Conservation (phyloP, 1,140 invertebrate genomes). For the Danaus melanippus region DNA sequence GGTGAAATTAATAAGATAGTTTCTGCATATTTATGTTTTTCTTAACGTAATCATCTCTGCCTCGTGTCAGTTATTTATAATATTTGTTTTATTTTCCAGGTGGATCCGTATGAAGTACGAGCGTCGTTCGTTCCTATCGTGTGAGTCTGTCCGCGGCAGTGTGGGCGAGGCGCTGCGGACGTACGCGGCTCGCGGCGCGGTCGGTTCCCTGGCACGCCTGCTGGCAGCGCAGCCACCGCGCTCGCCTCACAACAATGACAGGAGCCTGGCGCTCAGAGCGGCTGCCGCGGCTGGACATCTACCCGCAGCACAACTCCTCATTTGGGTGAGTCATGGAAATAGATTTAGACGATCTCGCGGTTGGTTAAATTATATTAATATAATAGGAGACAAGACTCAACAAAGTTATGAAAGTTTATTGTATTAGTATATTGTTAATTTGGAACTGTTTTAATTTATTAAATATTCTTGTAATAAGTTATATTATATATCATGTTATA, state of each 20-base stretch:
- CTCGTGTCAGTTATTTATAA: neutral
- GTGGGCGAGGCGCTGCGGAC: conserved; percentile 33
- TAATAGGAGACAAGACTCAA: no score
- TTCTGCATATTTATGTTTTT: no score
- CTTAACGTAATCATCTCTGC: no score
- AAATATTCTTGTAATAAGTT: no score
- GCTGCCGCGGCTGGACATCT: conserved; percentile 92
- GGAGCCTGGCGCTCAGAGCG: conserved; percentile 78
- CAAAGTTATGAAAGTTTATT: no score
- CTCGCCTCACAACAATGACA: conserved; percentile 69
- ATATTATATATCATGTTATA: no score
- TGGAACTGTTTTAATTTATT: no score
- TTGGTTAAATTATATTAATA: neutral
- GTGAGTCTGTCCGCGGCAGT: conserved; percentile 14
- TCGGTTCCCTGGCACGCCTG: conserved; percentile 32
- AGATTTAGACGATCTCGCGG: neutral
- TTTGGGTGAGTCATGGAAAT: conserved; percentile 80
- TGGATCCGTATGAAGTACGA: conserved; percentile 64
- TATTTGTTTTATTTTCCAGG: conserved; percentile 22
- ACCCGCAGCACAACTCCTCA: conserved; percentile 90
- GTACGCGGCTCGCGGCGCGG: conserved; percentile 34
- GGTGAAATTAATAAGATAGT: no score
- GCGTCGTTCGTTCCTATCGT: conserved; percentile 47
- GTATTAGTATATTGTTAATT: no score
- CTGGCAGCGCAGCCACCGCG: conserved; percentile 39